These are phyloP conservation scores for Plestiodon gilberti DNA, from an alignment of 2,113 vertebrate genomes.

Conservation along the genomic window DNA sequence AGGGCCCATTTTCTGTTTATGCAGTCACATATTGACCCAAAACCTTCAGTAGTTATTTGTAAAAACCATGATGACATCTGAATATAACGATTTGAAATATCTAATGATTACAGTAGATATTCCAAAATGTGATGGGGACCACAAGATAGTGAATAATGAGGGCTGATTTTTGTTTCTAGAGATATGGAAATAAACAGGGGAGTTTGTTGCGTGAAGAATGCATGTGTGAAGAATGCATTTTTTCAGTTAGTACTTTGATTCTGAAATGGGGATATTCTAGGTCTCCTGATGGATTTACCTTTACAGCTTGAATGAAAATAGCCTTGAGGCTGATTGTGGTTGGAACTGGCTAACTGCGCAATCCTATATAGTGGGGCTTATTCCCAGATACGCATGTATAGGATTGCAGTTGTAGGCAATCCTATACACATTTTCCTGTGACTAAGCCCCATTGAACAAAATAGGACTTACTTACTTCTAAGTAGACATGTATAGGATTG, in stretches of 20 bases:
- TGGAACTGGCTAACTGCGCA: neutral
- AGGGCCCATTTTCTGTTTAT: accelerated
- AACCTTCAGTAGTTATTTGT: neutral
- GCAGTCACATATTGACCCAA: accelerated
- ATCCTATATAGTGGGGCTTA: no score
- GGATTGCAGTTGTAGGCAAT: no score
- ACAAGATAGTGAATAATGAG: neutral
- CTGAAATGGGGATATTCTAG: neutral
- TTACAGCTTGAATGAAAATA: neutral
- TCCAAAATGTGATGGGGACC: neutral
- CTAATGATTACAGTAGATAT: neutral
- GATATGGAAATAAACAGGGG: neutral
- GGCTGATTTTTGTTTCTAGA: neutral
- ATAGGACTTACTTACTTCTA: neutral
- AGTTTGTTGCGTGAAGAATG: neutral
- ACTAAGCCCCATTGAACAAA: no score
- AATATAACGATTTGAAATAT: neutral
- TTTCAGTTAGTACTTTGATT: neutral
- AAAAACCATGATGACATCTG: accelerated
- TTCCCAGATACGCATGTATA: no score
- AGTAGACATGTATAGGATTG: no score
- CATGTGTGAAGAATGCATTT: neutral
- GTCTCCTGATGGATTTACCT: neutral
- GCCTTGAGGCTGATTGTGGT: neutral
- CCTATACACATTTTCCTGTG: no score